Base-by-base conservation (phyloP, 64 coral and sea anemone genomes). In the Cladopsammia gracilis region DNA sequence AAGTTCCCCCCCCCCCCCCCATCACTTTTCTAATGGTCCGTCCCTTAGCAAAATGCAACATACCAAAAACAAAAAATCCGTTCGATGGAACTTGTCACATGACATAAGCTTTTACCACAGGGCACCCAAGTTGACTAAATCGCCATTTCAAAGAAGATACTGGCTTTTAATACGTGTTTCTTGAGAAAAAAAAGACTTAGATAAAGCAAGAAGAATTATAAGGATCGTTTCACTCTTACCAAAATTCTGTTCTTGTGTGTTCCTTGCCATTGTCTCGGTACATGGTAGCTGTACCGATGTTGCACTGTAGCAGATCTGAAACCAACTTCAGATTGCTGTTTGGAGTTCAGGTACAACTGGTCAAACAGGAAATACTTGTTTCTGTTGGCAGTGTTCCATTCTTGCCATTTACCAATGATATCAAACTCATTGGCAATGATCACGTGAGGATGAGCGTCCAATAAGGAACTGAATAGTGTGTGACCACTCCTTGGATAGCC, bases 401-500 rank as follows among this genome's bases (percentile, higher is more conserved):
- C 73, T 60, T 86, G 71, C 96, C 96, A 98, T 49, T 76, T 51
- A 4, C 87, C 72, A 42, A 98, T 88, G 10, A 95, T 23, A 75
- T 98, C 90, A 64, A 98, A 93, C 80, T 98, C 96, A 82, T 98
- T 90, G 12, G 96, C 96, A 65, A 98, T 71, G 22, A 93, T 86
- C 3, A 88, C 82, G 51, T 96, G 90, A 62, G 96, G 96, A 43
- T 98, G 96, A 1, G 96, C 96, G 58, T 98, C 96, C 22, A 98
- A 92, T 44, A 98, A 79, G 25, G 96, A 95, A 10, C 96, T 86
- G 77, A 98, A 86, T 0, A 98, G 93, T 10, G 96, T 93, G 47
- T 98, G 96, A 0, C 96, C 96, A 44, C 96, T 98, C 2, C 94
- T 87, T n/a, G 93, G 90, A 74, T 98, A 98, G 10, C 96, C 96